A percentile compares a stretch with the other conserved stretches of the same genome.
Conservation (phyloP, 2,888 invertebrate species). For the Drosophila prostipennis region DNA sequence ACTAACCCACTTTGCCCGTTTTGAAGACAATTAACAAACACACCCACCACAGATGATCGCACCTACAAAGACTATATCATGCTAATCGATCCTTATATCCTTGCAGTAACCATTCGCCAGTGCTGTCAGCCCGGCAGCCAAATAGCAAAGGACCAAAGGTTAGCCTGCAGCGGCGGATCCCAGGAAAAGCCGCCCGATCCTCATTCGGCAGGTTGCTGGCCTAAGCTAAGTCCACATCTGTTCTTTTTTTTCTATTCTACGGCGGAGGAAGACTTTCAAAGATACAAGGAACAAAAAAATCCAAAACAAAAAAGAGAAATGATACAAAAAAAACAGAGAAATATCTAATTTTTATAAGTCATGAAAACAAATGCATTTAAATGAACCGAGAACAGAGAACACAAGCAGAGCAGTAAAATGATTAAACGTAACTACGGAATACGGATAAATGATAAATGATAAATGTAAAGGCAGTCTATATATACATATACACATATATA, state of each 20-base stretch:
- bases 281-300: neutral
- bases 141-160: slow-evolving; percentile 74
- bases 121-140: slow-evolving; percentile 81
- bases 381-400: slow-evolving; percentile 57
- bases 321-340: slow-evolving; percentile 31
- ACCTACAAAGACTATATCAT: too few relatives aligned
- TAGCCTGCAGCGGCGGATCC: slow-evolving; percentile 53
- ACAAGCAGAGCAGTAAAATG: slow-evolving; percentile 55
- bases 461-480: slow-evolving; percentile 28
- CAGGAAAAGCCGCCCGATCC: slow-evolving; percentile 21
- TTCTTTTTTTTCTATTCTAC: slow-evolving; percentile 43
- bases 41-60: slow-evolving; percentile 3
- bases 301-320: slow-evolving; percentile 5
- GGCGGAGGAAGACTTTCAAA: slow-evolving; percentile 6
- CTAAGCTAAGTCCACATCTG: slow-evolving; percentile 64
- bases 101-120: slow-evolving; percentile 82
- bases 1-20: slow-evolving; percentile 45
- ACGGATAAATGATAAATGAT: slow-evolving; percentile 43
- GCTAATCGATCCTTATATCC: slow-evolving; percentile 15
- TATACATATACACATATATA: slow-evolving; percentile 31
- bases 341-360: slow-evolving; percentile 71
- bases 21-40: slow-evolving; percentile 43
- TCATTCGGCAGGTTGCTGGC: slow-evolving; percentile 59
- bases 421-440: slow-evolving; percentile 49
- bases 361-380: slow-evolving; percentile 82